Conservation (phyloP, 2,888 invertebrate species). For the Drosophila yooni region DNA sequence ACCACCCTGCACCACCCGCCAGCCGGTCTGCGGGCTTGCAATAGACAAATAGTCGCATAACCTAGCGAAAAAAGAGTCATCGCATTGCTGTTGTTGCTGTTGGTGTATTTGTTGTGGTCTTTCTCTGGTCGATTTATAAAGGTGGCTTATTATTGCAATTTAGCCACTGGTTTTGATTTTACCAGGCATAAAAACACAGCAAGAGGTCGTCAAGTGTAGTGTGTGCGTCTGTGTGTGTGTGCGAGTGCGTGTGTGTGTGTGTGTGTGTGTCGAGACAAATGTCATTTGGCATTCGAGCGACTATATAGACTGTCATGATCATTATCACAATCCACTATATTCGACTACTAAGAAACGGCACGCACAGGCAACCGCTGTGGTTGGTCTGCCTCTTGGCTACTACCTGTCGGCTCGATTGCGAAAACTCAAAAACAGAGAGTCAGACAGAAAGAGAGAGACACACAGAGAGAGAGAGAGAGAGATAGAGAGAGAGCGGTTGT, state of each 20-base stretch:
- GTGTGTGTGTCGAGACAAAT: conserved; percentile 72
- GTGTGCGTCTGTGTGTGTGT: conserved; percentile 25
- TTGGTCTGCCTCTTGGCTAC: conserved; percentile 67
- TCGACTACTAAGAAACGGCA: conserved; percentile 60
- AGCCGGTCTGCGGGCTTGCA: conserved; percentile 39
- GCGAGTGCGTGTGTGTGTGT: conserved; percentile 18
- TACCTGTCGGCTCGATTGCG: conserved; percentile 38
- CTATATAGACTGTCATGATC: conserved; percentile 84
- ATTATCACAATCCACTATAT: conserved; percentile 82
- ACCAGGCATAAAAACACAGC: conserved; percentile 70
- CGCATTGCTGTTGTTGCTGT: conserved; percentile 14
- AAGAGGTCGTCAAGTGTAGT: conserved; percentile 55
- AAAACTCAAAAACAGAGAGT: neutral
- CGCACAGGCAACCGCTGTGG: conserved; percentile 76
- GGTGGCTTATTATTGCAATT: conserved; percentile 84
- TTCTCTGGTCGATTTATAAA: conserved; percentile 79
- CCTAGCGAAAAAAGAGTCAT: conserved; percentile 37
- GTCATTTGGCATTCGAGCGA: conserved; percentile 82
- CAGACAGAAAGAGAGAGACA: neutral
- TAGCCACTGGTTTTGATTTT: conserved; percentile 85
- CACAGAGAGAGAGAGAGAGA: neutral
- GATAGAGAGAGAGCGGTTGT: neutral
- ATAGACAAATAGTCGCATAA: conserved; percentile 71
- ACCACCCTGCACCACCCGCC: conserved; percentile 12
- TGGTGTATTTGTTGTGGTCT: conserved; percentile 32